Conservation (phyloP, 2,888 invertebrate genomes). For the Erebia aethiops region DNA sequence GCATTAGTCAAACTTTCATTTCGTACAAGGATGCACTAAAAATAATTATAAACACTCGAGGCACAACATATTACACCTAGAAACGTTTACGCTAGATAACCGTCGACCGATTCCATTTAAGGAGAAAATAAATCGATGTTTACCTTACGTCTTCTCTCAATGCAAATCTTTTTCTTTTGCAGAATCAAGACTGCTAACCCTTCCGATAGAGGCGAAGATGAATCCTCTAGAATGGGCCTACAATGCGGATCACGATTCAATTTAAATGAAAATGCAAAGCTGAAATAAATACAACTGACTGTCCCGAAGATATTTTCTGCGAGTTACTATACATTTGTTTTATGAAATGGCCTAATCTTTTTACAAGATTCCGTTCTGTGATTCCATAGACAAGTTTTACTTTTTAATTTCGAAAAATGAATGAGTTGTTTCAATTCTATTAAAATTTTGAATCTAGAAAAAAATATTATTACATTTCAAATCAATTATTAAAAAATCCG, state of each 20-base stretch:
- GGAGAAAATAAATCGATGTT: slow-evolving; percentile 82
- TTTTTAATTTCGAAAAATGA: slow-evolving; percentile 73
- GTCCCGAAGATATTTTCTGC: slow-evolving; percentile 83
- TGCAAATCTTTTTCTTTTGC: slow-evolving; percentile 80
- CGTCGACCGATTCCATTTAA: slow-evolving; percentile 66
- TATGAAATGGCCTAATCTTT: slow-evolving; percentile 84
- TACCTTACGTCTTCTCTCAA: slow-evolving; percentile 82
- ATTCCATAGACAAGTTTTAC: slow-evolving; percentile 78
- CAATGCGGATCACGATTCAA: slow-evolving; percentile 78
- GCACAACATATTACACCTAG: slow-evolving; percentile 54
- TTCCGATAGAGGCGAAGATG: slow-evolving; percentile 77
- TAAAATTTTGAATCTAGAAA: too few relatives aligned
- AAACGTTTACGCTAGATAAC: slow-evolving; percentile 56
- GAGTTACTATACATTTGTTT: slow-evolving; percentile 84
- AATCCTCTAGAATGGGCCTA: slow-evolving; percentile 76
- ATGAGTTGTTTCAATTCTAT: slow-evolving; percentile 46
- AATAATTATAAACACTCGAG: slow-evolving; percentile 77
- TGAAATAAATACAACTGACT: slow-evolving; percentile 83
- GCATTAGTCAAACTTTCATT: slow-evolving; percentile 84
- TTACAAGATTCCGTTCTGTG: slow-evolving; percentile 84
- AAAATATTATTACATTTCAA: too few relatives aligned
- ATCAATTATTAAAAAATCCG: too few relatives aligned
- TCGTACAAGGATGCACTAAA: slow-evolving; percentile 82
- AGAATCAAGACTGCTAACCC: slow-evolving; percentile 81
- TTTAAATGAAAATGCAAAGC: slow-evolving; percentile 82